Evolutionary conservation across 2,888 invertebrate genomes (phyloP).

Genomic region (Allophyes oxyacanthae): DNA sequence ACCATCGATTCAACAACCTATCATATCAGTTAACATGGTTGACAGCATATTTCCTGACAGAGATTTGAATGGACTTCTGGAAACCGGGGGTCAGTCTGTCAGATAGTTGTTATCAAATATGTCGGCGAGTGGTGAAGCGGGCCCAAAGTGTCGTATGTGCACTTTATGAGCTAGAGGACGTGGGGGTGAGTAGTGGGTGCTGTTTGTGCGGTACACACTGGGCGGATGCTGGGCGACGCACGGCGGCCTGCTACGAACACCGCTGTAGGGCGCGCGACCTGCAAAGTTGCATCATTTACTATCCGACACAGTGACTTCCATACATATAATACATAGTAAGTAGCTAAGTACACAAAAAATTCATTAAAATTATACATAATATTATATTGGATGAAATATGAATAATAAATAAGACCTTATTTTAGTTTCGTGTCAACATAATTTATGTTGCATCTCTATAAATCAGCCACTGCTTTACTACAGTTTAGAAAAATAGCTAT

Average conservation of each 20-base stretch:
- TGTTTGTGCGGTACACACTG: conserved; percentile 63
- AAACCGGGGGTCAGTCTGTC: conserved; percentile 9
- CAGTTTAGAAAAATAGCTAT: too few relatives aligned
- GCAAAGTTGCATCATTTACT: conserved; percentile 50
- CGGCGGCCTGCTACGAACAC: conserved; percentile 81
- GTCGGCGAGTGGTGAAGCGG: conserved; percentile 38
- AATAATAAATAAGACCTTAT: not conserved
- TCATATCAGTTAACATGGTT: too few relatives aligned
- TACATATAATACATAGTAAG: not conserved
- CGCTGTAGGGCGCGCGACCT: conserved; percentile 82
- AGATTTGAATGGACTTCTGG: too few relatives aligned
- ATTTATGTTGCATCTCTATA: too few relatives aligned
- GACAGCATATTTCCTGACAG: too few relatives aligned
- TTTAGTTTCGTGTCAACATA: too few relatives aligned
- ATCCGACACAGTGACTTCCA: not conserved
- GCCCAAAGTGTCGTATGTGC: conserved; percentile 28
- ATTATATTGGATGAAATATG: too few relatives aligned
- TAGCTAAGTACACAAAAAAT: too few relatives aligned
- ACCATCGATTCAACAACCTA: too few relatives aligned
- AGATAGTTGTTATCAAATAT: conserved; percentile 28
- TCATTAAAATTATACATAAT: too few relatives aligned
- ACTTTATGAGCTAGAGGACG: conserved; percentile 51
- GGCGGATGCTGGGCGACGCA: conserved; percentile 70
- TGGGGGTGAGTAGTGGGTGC: conserved; percentile 53
- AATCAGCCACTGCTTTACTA: too few relatives aligned